Base-by-base conservation (phyloP, 2,888 invertebrate genomes). In the Clepsis dumicolana region DNA sequence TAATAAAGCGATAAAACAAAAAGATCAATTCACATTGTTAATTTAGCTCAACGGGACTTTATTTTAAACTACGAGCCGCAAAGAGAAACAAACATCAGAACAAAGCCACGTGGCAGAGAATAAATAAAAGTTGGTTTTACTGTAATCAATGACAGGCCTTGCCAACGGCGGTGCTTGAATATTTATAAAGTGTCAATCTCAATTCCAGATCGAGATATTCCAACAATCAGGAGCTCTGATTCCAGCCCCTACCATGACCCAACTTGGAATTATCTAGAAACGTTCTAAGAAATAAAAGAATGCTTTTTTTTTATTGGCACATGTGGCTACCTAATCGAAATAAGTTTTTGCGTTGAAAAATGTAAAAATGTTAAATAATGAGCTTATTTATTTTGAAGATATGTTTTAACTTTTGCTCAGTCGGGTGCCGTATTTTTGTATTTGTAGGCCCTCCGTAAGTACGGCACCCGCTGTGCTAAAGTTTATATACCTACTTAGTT, bases 111-210 rank as follows among this genome's bases (percentile, higher is more conserved):
- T 29, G 25, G 18, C 32, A 62, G 61, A 61, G 44, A 24, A 48
- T 52, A 63, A 67, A 67, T 44, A 27, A 57, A 52, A 41, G 63
- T 67, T 67, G 63, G 50, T 52, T 67, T 67, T 57, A 67, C 67
- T 67, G 62, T 67, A 67, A 67, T 67, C 62, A 67, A 57, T 63
- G 63, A 63, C 67, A 63, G 67, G 52, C 67, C 24, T 27, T 27
- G 67, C 50, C 50, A 57, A 50, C 48, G 50, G 57, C 67, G 50
- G 48, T 50, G 35, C 67, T 63, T 67, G 67, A 67, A 67, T 67
- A 67, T 67, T 67, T 67, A 67, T 67, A 63, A 62, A 67, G 50
- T 67, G 57, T 67, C 67, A 67, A 67, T 67, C 67, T 67, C 63
- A 67, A 67, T 63, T 52, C 57, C 63, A 21, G 18, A 52, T 21